Conservation (phyloP, 2,888 invertebrate species). For the Sarcophaga variegata region DNA sequence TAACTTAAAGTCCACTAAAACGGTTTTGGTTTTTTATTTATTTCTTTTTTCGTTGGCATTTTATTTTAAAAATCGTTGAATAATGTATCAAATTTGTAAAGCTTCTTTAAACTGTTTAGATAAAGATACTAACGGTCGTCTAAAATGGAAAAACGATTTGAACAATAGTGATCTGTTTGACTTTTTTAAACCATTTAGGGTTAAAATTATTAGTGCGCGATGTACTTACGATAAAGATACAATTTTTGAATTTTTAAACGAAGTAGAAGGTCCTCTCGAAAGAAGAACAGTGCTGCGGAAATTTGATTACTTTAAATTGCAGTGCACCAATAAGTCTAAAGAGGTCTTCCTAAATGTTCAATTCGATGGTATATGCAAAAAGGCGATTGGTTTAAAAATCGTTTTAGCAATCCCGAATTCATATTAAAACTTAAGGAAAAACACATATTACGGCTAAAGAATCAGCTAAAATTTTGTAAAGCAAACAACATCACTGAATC, state of each 20-base stretch:
- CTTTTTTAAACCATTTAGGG: not conserved
- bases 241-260: conserved; percentile 22
- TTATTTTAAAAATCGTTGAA: no score
- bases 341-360: conserved; percentile 3
- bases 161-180: not conserved
- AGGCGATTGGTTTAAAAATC: conserved; percentile 4
- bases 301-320: conserved; percentile 23
- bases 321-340: conserved; percentile 20
- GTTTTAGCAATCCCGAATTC: conserved; percentile 12
- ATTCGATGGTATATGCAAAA: not conserved
- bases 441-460: conserved; percentile 10
- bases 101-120: no score
- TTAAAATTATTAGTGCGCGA: not conserved
- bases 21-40: no score
- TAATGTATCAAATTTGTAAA: no score
- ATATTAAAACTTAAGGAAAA: conserved; percentile 1
- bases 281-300: conserved; percentile 23
- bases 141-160: no score
- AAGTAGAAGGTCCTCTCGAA: conserved; percentile 24
- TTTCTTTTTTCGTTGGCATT: not conserved
- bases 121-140: no score
- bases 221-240: conserved; percentile 23
- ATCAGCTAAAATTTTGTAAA: not conserved
- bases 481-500: no score
- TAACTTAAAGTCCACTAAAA: no score